Evolutionary conservation across 37 sponge, comb jelly and placozoan genomes (phyloP), one percentile per base, ranked within the genome.

Genomic region (Cladorhizidae sp.): DNA sequence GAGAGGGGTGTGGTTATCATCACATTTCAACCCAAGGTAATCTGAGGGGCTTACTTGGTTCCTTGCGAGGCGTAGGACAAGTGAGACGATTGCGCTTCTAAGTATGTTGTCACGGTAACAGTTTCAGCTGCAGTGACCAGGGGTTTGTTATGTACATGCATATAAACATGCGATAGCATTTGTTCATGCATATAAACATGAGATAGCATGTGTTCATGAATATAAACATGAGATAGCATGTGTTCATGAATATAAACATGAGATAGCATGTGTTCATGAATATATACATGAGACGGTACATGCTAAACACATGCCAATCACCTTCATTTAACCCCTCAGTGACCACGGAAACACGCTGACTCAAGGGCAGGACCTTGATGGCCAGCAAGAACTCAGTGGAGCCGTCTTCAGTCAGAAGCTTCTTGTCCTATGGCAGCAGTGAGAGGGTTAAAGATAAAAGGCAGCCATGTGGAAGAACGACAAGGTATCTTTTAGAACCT

Each of bases 301-400:
- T 45, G 9, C 49, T n/a, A 65, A 65, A 15, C 33, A 65, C 32
- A 2, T 26, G 28, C 56, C 11, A 38, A 76, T 41, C 33, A 84
- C 84, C 45, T 41, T 45, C 58, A 5, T 37, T 38, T 18, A 85
- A 51, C 21, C 59, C 70, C 26, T 45, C 51, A 23, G 50, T 38
- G 72, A 26, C 36, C 59, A 85, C 85, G 31, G 79, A 33, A 28
- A 63, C 35, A 29, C 72, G 51, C 63, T 56, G 21, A 52, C 78
- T 72, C 23, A 72, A 62, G 14, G 85, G 62, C 33, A 78, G 70
- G 45, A 68, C 56, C 72, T 85, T 85, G 70, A 33, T 70, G 7
- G 40, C 71, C 54, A 58, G 41, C 43, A 85, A 35, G 57, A 77
- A 85, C 51, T 85, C 79, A 37, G 77, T 76, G 21, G 77, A 76